Evolutionary conservation across 2,797 vertebrate species (phyloP), one percentile per base, ranked within the genome.

Genomic region (Hypotaenidia okinawae): DNA sequence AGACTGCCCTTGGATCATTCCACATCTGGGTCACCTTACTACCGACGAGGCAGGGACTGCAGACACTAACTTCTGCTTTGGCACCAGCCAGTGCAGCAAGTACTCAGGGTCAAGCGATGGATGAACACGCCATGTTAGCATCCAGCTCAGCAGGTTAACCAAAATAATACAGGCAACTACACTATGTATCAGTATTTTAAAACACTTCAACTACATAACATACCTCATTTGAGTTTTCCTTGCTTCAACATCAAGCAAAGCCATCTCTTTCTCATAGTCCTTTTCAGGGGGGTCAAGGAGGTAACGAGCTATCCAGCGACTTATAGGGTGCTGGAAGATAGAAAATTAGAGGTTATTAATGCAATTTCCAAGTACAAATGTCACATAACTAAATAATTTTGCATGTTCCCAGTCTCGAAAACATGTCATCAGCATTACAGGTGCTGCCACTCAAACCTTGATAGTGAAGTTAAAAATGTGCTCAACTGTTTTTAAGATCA

Each of bases 191-290:
- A 32, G 37, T 30, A 51, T 75, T 87, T 87, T 74, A 88, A 91
- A 59, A 1, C 33, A 23, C 63, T 14, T 27, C 41, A 30, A 3
- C 35, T 30, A 15, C 2, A 12, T n/a, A 58, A 72, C 86, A 87
- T 97, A 99, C 99, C 99, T 98, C 97, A 99, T 69, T 10, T 99
- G 97, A 81, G 94, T 69, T 97, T 99, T 99, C 89, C 98, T 98
- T 2, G 97, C 49, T 97, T 99, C 99, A 5, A 96, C 69, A 3
- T 98, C 94, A 85, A 99, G 78, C 39, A 98, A 24, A 82, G 99
- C 98, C 99, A 99, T 97, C 95, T 98, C 94, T 96, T 98, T 99
- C 96, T 99, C 99, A 85, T 99, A 99, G 74, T 98, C 92, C 96
- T 99, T 99, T 90, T 98, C 99, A 43, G 99, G 99, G 55, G 98